A percentile compares a stretch with the other conserved stretches of the same genome.
These are phyloP conservation scores for Melospiza georgiana DNA, from an alignment of 2,113 vertebrate species.

Conservation along the genomic window DNA sequence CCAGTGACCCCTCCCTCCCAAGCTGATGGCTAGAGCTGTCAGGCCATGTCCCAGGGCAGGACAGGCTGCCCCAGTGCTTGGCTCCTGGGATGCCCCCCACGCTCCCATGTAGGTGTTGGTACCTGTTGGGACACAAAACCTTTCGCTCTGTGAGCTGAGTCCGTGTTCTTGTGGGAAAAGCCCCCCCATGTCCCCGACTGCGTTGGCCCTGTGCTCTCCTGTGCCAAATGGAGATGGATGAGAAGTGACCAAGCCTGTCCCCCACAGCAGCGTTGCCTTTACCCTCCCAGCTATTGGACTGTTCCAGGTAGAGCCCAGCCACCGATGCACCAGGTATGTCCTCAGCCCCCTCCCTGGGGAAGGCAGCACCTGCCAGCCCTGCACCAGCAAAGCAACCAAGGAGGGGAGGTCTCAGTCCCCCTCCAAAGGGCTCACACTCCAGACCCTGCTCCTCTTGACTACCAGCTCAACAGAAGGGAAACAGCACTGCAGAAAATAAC, in stretches of 20 bases:
- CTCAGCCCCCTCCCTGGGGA: background rate
- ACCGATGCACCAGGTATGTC: background rate
- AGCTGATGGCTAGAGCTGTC: background rate
- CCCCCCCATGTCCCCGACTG: background rate
- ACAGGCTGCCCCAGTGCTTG: background rate
- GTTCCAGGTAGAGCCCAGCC: conserved; percentile 26
- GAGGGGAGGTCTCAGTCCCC: background rate
- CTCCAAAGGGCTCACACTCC: conserved; percentile 62
- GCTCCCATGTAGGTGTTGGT: background rate
- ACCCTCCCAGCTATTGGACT: background rate
- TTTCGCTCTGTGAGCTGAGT: conserved; percentile 49
- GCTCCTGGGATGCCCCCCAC: background rate
- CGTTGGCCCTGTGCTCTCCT: background rate
- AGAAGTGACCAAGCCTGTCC: background rate
- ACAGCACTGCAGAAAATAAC: conserved; percentile 25
- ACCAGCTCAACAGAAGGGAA: conserved; percentile 58
- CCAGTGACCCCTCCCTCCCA: background rate
- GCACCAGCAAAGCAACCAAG: conserved; percentile 52
- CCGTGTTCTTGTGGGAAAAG: background rate
- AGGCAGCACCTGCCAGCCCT: conserved; percentile 28
- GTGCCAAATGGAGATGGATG: conserved; percentile 58
- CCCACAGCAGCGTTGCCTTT: background rate
- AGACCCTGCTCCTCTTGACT: conserved; percentile 51
- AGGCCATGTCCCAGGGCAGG: background rate
- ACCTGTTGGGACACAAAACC: conserved; percentile 17